phyloP scores from a whole-genome alignment of 2,797 vertebrate species.

The Poecilia picta region DNA sequence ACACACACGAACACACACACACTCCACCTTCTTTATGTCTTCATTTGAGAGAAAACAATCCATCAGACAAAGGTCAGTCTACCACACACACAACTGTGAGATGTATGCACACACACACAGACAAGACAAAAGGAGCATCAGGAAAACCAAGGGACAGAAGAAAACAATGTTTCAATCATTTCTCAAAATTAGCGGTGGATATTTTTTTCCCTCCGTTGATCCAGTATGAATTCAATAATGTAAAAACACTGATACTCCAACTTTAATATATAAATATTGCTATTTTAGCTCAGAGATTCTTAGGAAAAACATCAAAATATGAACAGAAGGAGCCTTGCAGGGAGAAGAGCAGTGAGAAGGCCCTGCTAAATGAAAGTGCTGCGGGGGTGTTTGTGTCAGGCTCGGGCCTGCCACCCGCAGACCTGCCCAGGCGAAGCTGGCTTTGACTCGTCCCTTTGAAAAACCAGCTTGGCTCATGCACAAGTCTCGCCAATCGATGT shows the following conservation, averaged over 20 bases:
- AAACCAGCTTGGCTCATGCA: slow-evolving; percentile 38
- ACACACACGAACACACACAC: slow-evolving; percentile 19
- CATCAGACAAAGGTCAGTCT: slow-evolving; percentile 73
- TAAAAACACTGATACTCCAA: not conserved
- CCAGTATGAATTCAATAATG: not conserved
- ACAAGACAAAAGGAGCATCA: slow-evolving; percentile 15
- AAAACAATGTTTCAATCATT: not conserved
- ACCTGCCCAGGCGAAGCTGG: slow-evolving; percentile 24
- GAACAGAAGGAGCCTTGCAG: not conserved
- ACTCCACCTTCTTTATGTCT: slow-evolving; percentile 61
- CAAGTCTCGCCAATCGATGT: slow-evolving; percentile 48
- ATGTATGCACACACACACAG: slow-evolving; percentile 26
- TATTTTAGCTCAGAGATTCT: not conserved
- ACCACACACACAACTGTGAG: slow-evolving; percentile 28
- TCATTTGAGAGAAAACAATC: slow-evolving; percentile 76
- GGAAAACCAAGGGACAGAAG: not conserved
- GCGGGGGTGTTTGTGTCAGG: slow-evolving; percentile 26
- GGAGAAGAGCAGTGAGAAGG: slow-evolving; percentile 13
- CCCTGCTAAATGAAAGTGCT: slow-evolving; percentile 25
- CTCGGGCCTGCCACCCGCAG: slow-evolving; percentile 4
- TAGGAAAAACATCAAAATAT: slow-evolving; percentile 11
- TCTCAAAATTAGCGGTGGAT: not conserved
- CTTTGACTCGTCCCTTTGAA: slow-evolving; percentile 32
- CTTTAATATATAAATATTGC: not conserved
- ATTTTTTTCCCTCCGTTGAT: not conserved